These are phyloP conservation scores for Perodicticus potto DNA, from an alignment of 2,797 vertebrate species.

Conservation along the genomic window DNA sequence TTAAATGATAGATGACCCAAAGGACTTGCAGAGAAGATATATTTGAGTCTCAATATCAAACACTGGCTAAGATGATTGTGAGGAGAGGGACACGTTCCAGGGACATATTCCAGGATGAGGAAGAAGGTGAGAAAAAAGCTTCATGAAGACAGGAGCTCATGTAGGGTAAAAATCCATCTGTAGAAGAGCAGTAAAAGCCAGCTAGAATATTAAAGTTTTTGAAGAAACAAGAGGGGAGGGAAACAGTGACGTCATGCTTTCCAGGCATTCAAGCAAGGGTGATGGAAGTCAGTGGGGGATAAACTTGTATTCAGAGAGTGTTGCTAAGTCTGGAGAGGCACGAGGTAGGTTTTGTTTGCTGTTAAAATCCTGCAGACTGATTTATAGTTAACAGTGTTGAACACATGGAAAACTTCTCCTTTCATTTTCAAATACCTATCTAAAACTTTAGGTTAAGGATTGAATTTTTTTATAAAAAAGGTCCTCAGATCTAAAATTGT, in stretches of 20 bases:
- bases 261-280: not conserved
- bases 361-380: not conserved
- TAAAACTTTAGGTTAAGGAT: constrained; percentile 33
- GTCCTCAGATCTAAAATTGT: not conserved
- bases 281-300: not conserved
- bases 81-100: not conserved
- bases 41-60: not conserved
- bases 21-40: not conserved
- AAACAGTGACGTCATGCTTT: not conserved
- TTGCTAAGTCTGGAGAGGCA: not conserved
- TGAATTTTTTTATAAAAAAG: constrained; percentile 26
- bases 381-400: not conserved
- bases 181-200: not conserved
- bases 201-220: not conserved
- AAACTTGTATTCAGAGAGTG: not conserved
- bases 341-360: not conserved
- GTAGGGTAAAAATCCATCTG: not conserved
- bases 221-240: not conserved
- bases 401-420: not conserved
- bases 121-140: not conserved
- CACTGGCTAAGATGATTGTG: not conserved
- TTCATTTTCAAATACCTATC: constrained; percentile 5
- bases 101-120: not conserved
- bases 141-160: not conserved
- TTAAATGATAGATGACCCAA: not conserved